phyloP scores from a whole-genome alignment of 2,113 vertebrate genomes.

The Apaloderma vittatum region DNA sequence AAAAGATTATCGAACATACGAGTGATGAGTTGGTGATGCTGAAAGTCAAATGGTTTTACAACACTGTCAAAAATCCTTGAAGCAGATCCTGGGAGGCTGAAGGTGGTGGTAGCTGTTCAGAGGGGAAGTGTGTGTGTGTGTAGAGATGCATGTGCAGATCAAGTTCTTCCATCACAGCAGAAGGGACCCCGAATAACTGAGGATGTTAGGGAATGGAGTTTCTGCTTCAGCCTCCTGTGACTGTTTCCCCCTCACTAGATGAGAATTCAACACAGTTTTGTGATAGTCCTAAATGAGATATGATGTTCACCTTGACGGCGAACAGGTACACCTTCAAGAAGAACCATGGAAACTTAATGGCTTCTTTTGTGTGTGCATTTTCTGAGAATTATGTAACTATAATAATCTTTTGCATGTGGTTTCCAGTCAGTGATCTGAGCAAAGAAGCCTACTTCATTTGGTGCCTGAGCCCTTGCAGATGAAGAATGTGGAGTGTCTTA shows the following conservation, averaged over 20 bases:
- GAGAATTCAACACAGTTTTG: background rate
- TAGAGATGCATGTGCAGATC: background rate
- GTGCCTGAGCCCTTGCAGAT: background rate
- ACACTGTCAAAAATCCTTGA: background rate
- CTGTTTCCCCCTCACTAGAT: background rate
- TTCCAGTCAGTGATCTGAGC: background rate
- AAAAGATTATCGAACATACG: background rate
- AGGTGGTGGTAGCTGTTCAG: background rate
- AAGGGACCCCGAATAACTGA: background rate
- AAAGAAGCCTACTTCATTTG: background rate
- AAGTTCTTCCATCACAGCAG: background rate
- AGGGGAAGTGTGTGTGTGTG: background rate
- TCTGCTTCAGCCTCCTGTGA: background rate
- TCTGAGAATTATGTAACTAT: background rate
- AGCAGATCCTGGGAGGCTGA: background rate
- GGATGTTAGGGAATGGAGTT: background rate
- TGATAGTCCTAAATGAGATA: background rate
- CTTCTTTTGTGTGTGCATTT: background rate
- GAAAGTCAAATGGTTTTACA: background rate
- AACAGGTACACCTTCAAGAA: background rate
- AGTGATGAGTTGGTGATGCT: background rate
- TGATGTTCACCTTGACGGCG: background rate
- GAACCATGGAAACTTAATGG: background rate
- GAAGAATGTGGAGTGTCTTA: background rate
- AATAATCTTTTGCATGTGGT: background rate